Evolutionary conservation across 2,888 invertebrate species (phyloP).

Genomic region (Caenorhabditis japonica): DNA sequence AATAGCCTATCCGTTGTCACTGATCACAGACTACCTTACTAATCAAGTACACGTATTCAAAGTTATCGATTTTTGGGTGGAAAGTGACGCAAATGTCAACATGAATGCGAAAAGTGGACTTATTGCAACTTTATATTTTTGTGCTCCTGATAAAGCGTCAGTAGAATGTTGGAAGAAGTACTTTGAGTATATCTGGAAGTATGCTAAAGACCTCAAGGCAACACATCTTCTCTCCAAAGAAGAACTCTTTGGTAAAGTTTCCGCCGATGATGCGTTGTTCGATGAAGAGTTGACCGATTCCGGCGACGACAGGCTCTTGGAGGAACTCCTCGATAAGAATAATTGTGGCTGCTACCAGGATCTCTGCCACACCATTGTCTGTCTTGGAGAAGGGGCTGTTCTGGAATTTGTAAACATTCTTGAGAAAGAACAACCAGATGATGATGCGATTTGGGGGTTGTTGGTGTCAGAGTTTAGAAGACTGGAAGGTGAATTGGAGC

Average conservation of each 20-base stretch:
- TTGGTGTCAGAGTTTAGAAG: constrained; percentile 27
- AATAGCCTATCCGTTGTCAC: constrained; percentile 12
- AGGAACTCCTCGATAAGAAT: constrained; percentile 4
- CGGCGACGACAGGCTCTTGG: neutral
- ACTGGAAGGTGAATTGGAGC: constrained; percentile 11
- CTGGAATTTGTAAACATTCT: constrained; percentile 18
- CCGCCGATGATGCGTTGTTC: neutral
- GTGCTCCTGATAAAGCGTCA: neutral
- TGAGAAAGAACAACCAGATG: constrained; percentile 19
- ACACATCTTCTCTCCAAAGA: constrained; percentile 2
- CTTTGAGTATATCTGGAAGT: neutral
- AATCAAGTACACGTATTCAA: constrained; percentile 10
- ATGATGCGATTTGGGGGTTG: constrained; percentile 16
- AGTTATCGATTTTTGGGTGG: constrained; percentile 1
- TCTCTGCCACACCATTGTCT: constrained; percentile 20
- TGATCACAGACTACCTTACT: constrained; percentile 15
- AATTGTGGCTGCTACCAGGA: constrained; percentile 28
- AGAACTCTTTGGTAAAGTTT: neutral
- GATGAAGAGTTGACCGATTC: constrained; percentile 10
- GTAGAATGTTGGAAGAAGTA: constrained; percentile 11
- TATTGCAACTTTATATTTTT: constrained; percentile 16
- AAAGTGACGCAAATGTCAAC: neutral
- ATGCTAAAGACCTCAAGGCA: constrained; percentile 1
- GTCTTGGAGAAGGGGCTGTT: constrained; percentile 20
- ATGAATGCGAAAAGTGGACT: constrained; percentile 11